Evolutionary conservation across 2,797 vertebrate species (phyloP).

Genomic region (Notoglanidium macrostoma): DNA sequence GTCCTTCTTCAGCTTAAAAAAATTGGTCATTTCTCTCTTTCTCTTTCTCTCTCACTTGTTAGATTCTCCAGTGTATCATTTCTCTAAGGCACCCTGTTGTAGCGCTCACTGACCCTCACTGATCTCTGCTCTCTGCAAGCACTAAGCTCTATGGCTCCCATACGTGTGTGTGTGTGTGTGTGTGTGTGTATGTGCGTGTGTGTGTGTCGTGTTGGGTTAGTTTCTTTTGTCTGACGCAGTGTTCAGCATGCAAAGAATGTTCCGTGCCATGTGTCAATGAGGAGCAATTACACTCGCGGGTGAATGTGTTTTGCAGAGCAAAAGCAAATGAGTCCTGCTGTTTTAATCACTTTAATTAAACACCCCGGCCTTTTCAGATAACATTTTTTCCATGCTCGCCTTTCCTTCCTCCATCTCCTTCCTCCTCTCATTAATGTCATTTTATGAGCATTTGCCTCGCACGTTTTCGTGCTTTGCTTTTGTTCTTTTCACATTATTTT

Average conservation of each 20-base stretch:
- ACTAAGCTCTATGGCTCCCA: constrained; percentile 29
- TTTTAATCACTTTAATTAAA: constrained; percentile 63
- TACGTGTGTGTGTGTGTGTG: constrained; percentile 24
- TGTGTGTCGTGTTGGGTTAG: constrained; percentile 1
- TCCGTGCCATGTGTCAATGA: constrained; percentile 57
- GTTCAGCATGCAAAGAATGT: constrained; percentile 46
- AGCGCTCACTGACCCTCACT: not conserved
- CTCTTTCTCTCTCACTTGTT: not conserved
- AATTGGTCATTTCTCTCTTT: not conserved
- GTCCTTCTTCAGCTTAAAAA: not conserved
- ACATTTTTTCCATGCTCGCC: constrained; percentile 36
- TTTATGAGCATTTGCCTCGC: not conserved
- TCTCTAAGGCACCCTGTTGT: not conserved
- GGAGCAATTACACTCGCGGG: constrained; percentile 62
- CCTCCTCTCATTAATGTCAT: constrained; percentile 12
- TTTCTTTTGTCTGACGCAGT: constrained; percentile 29
- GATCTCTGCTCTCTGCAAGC: constrained; percentile 28
- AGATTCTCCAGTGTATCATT: constrained; percentile 4
- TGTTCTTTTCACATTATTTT: not conserved
- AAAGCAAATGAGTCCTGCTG: constrained; percentile 53
- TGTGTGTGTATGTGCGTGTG: constrained; percentile 9
- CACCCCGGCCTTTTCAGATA: constrained; percentile 35
- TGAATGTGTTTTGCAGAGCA: constrained; percentile 56
- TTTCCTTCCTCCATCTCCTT: constrained; percentile 45
- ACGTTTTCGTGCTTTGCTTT: not conserved